Conservation (phyloP, 2,888 invertebrate species). For the Thymelicus sylvestris region DNA sequence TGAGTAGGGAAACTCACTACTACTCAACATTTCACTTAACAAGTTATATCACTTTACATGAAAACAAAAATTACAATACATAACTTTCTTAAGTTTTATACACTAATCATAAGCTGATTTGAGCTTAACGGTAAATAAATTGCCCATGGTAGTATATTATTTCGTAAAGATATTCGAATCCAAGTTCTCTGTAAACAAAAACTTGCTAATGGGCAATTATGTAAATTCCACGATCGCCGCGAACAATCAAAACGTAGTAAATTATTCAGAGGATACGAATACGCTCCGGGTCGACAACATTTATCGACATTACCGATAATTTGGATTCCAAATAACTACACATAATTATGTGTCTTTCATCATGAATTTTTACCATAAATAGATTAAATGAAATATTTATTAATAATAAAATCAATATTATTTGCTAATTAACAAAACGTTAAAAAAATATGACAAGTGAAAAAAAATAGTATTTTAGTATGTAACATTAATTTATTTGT, state of each 20-base stretch:
- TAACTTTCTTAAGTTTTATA: background rate
- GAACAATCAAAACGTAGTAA: constrained; percentile 79
- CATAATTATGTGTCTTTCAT: background rate
- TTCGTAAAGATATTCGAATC: constrained; percentile 53
- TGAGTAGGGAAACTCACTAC: background rate
- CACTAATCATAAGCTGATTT: background rate
- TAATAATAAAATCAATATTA: too few relatives aligned
- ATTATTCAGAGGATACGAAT: constrained; percentile 69
- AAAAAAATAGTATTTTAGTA: too few relatives aligned
- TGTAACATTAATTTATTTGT: too few relatives aligned
- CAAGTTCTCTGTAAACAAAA: constrained; percentile 71
- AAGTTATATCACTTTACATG: background rate
- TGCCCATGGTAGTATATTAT: constrained; percentile 52
- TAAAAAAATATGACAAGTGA: too few relatives aligned
- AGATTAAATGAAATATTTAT: too few relatives aligned
- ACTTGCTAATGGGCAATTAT: constrained; percentile 78
- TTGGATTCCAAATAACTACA: constrained; percentile 16
- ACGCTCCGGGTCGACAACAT: constrained; percentile 51
- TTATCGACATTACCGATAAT: constrained; percentile 45
- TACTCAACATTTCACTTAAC: background rate
- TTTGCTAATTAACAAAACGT: too few relatives aligned
- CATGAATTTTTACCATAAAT: too few relatives aligned
- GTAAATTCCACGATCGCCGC: constrained; percentile 68
- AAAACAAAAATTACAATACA: background rate
- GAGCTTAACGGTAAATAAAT: constrained; percentile 48